Evolutionary conservation across 2,888 invertebrate genomes (phyloP).

Genomic region (Noctua fimbriata): DNA sequence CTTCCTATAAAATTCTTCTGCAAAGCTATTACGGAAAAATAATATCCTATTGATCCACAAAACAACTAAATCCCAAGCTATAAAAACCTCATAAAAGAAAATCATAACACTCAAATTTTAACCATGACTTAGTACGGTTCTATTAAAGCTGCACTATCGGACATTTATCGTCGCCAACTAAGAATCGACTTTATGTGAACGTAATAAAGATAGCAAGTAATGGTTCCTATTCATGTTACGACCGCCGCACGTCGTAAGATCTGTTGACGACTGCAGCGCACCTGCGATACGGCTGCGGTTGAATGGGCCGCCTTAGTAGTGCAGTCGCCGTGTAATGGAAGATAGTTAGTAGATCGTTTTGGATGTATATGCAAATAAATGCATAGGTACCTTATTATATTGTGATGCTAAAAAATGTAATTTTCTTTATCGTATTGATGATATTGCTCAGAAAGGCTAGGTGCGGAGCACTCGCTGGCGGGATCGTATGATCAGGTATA

Average conservation of each 20-base stretch:
- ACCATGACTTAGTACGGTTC: slow-evolving; percentile 50
- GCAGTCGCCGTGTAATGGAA: slow-evolving; percentile 42
- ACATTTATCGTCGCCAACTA: slow-evolving; percentile 57
- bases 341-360: slow-evolving; percentile 8
- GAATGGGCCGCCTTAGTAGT: slow-evolving; percentile 49
- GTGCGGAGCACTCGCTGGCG: background rate
- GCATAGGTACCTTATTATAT: background rate
- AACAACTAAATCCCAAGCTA: slow-evolving; percentile 31
- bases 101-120: slow-evolving; percentile 51
- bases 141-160: slow-evolving; percentile 49
- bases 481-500: background rate
- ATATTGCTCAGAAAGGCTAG: background rate
- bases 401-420: background rate
- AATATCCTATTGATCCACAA: slow-evolving; percentile 6
- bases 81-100: slow-evolving; percentile 42
- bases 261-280: slow-evolving; percentile 62
- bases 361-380: slow-evolving; percentile 1
- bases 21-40: background rate
- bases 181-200: slow-evolving; percentile 66
- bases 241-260: slow-evolving; percentile 65
- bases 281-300: slow-evolving; percentile 60
- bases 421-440: background rate
- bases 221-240: slow-evolving; percentile 64
- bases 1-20: background rate
- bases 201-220: slow-evolving; percentile 70